Evolutionary conservation across 92 coral and sea anemone genomes (phyloP).

Genomic region (Palythoa caribaeorum): DNA sequence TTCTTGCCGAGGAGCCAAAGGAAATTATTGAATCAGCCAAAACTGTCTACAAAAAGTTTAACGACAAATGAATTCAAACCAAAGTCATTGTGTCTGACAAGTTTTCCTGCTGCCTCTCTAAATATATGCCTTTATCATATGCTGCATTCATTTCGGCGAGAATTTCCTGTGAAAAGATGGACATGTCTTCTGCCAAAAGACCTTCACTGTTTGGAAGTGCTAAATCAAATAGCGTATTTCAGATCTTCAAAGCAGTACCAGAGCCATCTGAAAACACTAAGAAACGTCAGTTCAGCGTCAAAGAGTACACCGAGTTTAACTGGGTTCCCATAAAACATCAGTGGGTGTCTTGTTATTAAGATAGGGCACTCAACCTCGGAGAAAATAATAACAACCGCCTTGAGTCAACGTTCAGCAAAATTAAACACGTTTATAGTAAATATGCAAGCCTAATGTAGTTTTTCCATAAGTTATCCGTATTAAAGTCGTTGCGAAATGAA

Average conservation of each 20-base stretch:
- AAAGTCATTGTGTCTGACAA: conserved; percentile 62
- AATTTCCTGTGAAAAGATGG: conserved; percentile 58
- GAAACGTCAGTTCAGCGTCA: not conserved
- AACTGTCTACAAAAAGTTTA: conserved; percentile 43
- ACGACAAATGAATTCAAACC: conserved; percentile 47
- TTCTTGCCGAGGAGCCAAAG: conserved; percentile 71
- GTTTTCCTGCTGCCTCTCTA: conserved; percentile 42
- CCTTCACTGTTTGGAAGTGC: conserved; percentile 52
- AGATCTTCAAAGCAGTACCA: conserved; percentile 11
- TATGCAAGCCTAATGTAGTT: conserved; percentile 63
- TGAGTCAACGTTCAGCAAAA: conserved; percentile 68
- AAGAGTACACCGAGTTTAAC: conserved; percentile 5
- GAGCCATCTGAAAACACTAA: conserved; percentile 1
- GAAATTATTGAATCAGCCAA: conserved; percentile 55
- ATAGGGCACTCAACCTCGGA: conserved; percentile 29
- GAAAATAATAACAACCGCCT: conserved; percentile 50
- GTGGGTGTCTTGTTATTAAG: conserved; percentile 41
- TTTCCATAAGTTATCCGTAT: conserved; percentile 57
- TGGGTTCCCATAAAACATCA: conserved; percentile 34
- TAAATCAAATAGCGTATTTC: conserved; percentile 26
- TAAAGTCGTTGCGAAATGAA: conserved; percentile 55
- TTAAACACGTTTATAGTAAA: conserved; percentile 60
- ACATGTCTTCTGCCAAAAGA: conserved; percentile 61
- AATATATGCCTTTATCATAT: conserved; percentile 70
- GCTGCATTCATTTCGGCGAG: conserved; percentile 54